Base-by-base conservation (phyloP, 2,113 vertebrate species). In the Phyllopteryx taeniolatus region DNA sequence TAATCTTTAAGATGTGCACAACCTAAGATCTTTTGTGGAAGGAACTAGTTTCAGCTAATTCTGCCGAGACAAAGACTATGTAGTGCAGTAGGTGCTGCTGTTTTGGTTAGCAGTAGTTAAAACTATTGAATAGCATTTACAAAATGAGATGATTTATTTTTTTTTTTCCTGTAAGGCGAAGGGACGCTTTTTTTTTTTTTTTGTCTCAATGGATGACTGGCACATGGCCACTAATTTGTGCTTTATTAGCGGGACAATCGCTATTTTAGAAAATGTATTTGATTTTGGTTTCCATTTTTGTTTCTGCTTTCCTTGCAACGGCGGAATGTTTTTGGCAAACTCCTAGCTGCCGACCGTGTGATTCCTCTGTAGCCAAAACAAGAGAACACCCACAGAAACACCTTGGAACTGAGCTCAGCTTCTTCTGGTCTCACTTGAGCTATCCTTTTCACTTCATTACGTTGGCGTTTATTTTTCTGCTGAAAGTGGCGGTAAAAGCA, bases 301-400 rank as follows among this genome's bases (percentile, higher is more conserved):
- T 31, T 61, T 35, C 17, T 20, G 15, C 13, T 62, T 61, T 62
- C 33, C 60, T 39, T 62, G 35, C 35, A 42, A 11, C 11, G 60
- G 9, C 39, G 17, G 17, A 62, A 39, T 42, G 8, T 62, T 42
- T 62, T 39, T 62, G 60, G 53, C 53, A 56, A 7, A 20, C n/a
- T 39, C 33, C 8, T 62, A 10, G 7, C 19, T 20, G 33, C 19
- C 15, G 4, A 39, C 33, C 35, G 67, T 33, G 22, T 56, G 43
- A 71, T 63, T 70, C 31, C 6, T 47, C 67, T 61, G 33, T 65
- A 59, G 71, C 20, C n/a, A 63, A 70, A 51, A 15, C 61, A 33
- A 27, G 11, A 67, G 35, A 59, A 53, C 27, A 17, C 31, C 31
- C 39, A 66, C 68, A 43, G 33, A 70, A 60, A 20, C 20, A 15